A percentile compares a stretch with the other conserved stretches of the same genome.
Conservation (phyloP, 2,888 invertebrate species). For the Cantharis lateralis region DNA sequence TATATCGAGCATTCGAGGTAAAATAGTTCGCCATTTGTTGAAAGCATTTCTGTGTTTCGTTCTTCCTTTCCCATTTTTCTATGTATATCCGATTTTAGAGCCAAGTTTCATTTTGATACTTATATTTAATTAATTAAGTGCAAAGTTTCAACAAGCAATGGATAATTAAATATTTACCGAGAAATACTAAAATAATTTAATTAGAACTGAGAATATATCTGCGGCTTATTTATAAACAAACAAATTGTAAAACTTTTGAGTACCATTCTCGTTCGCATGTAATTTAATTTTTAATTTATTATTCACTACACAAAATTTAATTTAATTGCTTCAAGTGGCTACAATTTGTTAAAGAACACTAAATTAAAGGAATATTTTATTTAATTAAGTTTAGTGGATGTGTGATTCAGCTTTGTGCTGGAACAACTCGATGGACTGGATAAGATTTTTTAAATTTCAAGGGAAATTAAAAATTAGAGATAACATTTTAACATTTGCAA, state of each 20-base stretch:
- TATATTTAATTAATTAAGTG: slow-evolving; percentile 15
- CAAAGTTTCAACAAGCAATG: neutral
- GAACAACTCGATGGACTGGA: too few species aligned
- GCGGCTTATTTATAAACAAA: neutral
- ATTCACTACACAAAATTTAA: neutral
- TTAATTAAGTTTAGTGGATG: neutral
- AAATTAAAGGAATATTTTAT: neutral
- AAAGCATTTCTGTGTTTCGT: slow-evolving; percentile 24
- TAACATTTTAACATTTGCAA: too few species aligned
- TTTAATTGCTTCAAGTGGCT: neutral
- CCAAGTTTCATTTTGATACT: slow-evolving; percentile 9
- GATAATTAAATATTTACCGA: neutral
- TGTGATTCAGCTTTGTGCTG: neutral
- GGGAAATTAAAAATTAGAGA: neutral
- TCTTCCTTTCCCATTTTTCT: slow-evolving; percentile 15
- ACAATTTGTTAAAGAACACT: neutral
- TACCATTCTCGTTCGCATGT: neutral
- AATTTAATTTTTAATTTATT: neutral
- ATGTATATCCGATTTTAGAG: slow-evolving; percentile 8
- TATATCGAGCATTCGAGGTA: neutral
- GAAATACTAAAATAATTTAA: neutral
- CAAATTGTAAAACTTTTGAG: neutral
- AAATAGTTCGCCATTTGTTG: slow-evolving; percentile 17
- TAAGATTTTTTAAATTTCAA: neutral
- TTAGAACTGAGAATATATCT: neutral